A percentile compares a stretch with the other conserved stretches of the same genome.
Evolutionary conservation across 1,140 invertebrate genomes (phyloP).

Genomic region (Drosophila bifasciata): DNA sequence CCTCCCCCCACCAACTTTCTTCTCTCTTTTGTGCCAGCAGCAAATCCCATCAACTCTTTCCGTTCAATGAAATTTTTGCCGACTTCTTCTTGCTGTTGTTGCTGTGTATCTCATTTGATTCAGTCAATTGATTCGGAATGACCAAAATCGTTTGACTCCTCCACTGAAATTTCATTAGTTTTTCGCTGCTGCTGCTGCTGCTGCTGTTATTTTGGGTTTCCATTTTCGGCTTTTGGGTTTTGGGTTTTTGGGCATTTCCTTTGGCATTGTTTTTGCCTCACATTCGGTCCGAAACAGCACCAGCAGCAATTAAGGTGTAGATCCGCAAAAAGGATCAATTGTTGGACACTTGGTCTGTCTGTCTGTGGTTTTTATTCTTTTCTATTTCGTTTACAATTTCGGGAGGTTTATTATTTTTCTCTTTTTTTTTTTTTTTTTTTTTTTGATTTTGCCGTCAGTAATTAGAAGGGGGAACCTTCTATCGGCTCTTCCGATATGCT

Average conservation of each 20-base stretch:
- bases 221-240: conserved; percentile 19
- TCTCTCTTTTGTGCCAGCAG: no score
- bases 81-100: conserved; percentile 19
- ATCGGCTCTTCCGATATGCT: conserved; percentile 2
- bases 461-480: conserved; percentile 27
- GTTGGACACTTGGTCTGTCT: conserved; percentile 31
- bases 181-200: no score
- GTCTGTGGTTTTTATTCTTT: conserved; percentile 45
- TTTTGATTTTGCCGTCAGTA: conserved; percentile 53
- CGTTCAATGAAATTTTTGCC: conserved; percentile 39
- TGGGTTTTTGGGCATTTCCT: conserved; percentile 1
- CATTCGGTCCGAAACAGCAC: conserved; percentile 33
- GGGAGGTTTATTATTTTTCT: no score
- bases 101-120: conserved; percentile 17
- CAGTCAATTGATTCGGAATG: conserved; percentile 67
- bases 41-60: conserved; percentile 26
- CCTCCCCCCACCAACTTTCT: no score
- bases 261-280: conserved; percentile 3
- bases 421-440: conserved; percentile 38
- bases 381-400: conserved; percentile 13
- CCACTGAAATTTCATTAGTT: conserved; percentile 60
- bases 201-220: conserved; percentile 26
- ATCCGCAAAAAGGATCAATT: conserved; percentile 64
- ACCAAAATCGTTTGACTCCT: conserved; percentile 73
- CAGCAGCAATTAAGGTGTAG: conserved; percentile 74